A percentile compares a stretch with the other conserved stretches of the same genome.
phyloP scores from a whole-genome alignment of 2,797 vertebrate genomes.

The Sebastes matsubarae region DNA sequence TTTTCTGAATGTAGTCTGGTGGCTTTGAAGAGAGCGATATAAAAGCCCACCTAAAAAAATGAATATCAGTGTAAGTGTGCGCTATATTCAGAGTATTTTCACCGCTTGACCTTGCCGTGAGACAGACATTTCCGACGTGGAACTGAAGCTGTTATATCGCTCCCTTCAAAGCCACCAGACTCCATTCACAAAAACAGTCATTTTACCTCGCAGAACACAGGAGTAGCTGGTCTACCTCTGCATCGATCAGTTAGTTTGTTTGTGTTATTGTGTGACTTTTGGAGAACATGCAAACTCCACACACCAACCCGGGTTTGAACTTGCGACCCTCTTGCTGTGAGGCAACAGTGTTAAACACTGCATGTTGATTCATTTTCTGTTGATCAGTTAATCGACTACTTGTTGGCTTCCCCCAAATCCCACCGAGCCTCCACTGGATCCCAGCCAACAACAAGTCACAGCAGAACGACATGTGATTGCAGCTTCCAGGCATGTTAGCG shows the following conservation, averaged over 20 bases:
- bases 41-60: no score
- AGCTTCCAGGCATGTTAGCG: slow-evolving; percentile 21
- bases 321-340: no score
- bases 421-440: background rate
- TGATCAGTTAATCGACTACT: background rate
- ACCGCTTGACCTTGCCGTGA: no score
- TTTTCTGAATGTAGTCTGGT: background rate
- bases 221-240: no score
- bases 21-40: background rate
- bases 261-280: no score
- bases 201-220: no score
- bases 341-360: no score
- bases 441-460: slow-evolving; percentile 16
- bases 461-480: background rate
- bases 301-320: accelerated
- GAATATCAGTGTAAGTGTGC: no score
- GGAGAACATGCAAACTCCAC: no score
- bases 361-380: background rate
- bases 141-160: background rate
- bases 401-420: background rate
- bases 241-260: no score
- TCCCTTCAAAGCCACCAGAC: background rate
- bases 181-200: no score
- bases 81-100: no score
- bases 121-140: background rate